phyloP scores from a whole-genome alignment of 2,797 vertebrate genomes.

The Hypotaenidia okinawae region DNA sequence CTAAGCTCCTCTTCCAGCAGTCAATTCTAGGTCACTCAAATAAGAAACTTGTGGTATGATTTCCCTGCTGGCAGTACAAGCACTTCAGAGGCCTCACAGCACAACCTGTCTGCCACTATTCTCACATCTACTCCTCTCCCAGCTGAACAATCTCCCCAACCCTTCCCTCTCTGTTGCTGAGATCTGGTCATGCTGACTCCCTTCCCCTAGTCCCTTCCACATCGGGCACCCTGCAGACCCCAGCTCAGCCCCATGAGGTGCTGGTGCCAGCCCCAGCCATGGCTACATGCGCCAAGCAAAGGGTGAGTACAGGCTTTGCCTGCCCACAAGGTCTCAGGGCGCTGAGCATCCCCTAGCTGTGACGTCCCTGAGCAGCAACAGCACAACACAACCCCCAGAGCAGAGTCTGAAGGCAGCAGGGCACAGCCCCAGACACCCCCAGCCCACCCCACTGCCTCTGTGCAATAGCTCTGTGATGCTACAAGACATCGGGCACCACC shows the following conservation, averaged over 20 bases:
- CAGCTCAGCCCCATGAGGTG: fast-evolving
- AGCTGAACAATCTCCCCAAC: neutral
- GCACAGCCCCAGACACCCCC: fast-evolving
- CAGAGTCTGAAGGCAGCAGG: neutral
- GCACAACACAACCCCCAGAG: too few species aligned
- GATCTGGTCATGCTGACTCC: too few species aligned
- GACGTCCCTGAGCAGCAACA: too few species aligned
- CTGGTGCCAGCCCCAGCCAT: neutral
- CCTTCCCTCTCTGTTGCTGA: neutral
- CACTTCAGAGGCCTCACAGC: neutral
- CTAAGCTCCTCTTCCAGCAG: too few species aligned
- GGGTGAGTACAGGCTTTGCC: fast-evolving
- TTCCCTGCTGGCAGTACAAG: neutral
- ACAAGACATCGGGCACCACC: fast-evolving
- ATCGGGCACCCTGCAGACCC: fast-evolving
- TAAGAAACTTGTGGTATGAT: too few species aligned
- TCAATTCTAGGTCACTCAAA: neutral
- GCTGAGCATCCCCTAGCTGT: too few species aligned
- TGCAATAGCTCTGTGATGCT: fast-evolving
- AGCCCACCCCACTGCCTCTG: fast-evolving
- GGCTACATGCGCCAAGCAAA: too few species aligned
- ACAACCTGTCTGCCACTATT: neutral
- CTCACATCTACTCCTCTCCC: neutral
- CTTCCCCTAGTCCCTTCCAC: fast-evolving
- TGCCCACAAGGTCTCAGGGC: too few species aligned